Percentiles rank a stretch among this genome's conserved stretches.
phyloP scores from a whole-genome alignment of 2,888 invertebrate species.

The Leptinotarsa haldemani region DNA sequence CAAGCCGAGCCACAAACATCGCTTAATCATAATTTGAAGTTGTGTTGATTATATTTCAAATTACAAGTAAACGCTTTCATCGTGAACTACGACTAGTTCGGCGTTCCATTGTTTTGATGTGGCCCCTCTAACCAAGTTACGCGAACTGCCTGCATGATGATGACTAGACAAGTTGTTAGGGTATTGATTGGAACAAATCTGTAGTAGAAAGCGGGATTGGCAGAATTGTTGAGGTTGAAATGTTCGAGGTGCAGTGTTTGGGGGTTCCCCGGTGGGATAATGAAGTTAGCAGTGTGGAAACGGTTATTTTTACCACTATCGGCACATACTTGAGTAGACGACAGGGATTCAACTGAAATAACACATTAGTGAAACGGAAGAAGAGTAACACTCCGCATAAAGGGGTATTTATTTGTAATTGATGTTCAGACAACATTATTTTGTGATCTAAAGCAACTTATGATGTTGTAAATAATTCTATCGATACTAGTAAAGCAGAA shows the following conservation, averaged over 20 bases:
- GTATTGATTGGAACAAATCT: slow-evolving; percentile 12
- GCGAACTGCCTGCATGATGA: slow-evolving; percentile 1
- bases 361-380: no score
- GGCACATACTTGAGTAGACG: no score
- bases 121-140: slow-evolving; percentile 22
- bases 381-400: no score
- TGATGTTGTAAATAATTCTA: no score
- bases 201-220: neutral
- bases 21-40: slow-evolving; percentile 47
- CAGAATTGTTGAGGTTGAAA: neutral
- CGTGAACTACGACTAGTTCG: slow-evolving; percentile 34
- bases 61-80: slow-evolving; percentile 48
- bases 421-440: no score
- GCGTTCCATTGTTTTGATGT: slow-evolving; percentile 38
- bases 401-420: no score
- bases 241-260: neutral
- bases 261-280: no score
- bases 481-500: no score
- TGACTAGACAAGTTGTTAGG: slow-evolving; percentile 2
- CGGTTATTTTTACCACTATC: no score
- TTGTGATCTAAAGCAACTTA: no score
- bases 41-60: slow-evolving; percentile 46
- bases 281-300: no score
- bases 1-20: slow-evolving; percentile 41
- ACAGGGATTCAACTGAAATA: no score